Conservation (phyloP, 2,888 invertebrate genomes). For the Salticus scenicus region DNA sequence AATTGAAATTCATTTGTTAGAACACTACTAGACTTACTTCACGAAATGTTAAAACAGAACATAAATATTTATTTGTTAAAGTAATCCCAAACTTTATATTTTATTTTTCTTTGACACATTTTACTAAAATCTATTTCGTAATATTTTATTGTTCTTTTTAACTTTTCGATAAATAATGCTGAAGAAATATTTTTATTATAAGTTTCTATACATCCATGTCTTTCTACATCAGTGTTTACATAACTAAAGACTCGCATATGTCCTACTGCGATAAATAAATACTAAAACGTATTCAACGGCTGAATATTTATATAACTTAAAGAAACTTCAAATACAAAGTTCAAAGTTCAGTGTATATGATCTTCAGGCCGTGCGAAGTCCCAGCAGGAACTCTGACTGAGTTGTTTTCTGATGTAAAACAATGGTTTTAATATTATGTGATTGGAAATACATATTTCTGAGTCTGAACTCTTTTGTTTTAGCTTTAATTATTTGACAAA, state of each 20-base stretch:
- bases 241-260: neutral
- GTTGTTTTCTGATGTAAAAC: neutral
- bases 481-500: neutral
- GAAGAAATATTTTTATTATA: too few species aligned
- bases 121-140: too few species aligned
- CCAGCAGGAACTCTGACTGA: neutral
- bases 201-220: too few species aligned
- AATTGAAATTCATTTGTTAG: too few species aligned
- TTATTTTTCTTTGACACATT: too few species aligned
- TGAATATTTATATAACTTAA: conserved; percentile 10
- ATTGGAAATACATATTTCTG: neutral
- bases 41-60: too few species aligned
- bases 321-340: neutral
- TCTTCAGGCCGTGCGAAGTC: neutral
- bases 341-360: neutral
- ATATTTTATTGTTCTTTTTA: too few species aligned
- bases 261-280: neutral
- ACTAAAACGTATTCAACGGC: neutral
- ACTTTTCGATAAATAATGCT: too few species aligned
- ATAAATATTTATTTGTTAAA: too few species aligned
- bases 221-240: too few species aligned
- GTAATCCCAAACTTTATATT: too few species aligned
- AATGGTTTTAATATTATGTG: neutral
- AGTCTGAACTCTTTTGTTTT: neutral
- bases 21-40: too few species aligned